Base-by-base conservation (phyloP, 2,797 vertebrate genomes). In the Syncerus caffer region DNA sequence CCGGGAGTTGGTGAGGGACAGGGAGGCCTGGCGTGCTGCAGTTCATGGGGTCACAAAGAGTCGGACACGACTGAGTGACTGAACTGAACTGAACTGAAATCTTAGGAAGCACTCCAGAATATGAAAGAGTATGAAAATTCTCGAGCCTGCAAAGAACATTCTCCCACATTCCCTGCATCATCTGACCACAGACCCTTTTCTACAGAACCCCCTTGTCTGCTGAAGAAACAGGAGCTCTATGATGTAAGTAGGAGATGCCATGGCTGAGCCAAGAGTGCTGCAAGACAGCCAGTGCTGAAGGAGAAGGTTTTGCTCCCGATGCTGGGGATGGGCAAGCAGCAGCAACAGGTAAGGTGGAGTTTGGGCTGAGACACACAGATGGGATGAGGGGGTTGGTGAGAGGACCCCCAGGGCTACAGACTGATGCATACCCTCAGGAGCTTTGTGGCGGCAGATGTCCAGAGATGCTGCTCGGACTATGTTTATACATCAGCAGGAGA, bases 141-240 rank as follows among this genome's bases (percentile, higher is more conserved):
- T 85, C 6, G 15, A 25, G 42, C 23, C 58, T 74, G 1, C 58
- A 47, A 19, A 57, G 17, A 50, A 42, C 34, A 53, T 8, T 58
- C 10, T 29, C 6, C 38, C 7, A 16, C 1, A 17, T 1, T 2
- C 9, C n/a, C 53, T 1, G 1, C 29, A 82, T 57, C 0, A 17
- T 42, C n/a, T n/a, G 71, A 34, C 62, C 10, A 57, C 0, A 1
- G 38, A 12, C 16, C 14, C 7, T 25, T 76, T 64, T 25, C 50
- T 1, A 7, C 7, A 79, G 51, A 85, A 38, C 7, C 34, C 78
- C n/a, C 1, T 1, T 5, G 50, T 12, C 8, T 4, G 13, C 47
- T 10, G 29, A 42, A 34, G 85, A 29, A 47, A 10, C 16, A 31
- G 23, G 58, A 90, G 85, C 9, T 87, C 58, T 23, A 1, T 4